Evolutionary conservation across 2,113 vertebrate species (phyloP), one percentile per base, ranked within the genome.

Genomic region (Lonchura striata): DNA sequence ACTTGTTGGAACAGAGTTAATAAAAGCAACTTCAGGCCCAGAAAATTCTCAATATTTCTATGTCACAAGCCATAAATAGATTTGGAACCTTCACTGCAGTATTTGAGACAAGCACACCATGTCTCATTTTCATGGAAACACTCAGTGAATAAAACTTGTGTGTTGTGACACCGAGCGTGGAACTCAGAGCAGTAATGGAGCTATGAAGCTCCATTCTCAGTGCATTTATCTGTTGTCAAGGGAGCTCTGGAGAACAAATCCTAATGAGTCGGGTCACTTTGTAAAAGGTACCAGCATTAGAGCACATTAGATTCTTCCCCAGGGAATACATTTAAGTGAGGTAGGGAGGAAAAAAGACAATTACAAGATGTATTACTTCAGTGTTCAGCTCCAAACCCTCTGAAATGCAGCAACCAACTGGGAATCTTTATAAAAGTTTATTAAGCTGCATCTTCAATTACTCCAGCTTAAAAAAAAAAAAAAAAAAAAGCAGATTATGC

Each of bases 371-470:
- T 81, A 97, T 94, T 94, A 71, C 50, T 94, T 90, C 68, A 76
- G 80, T 37, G 94, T 91, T 96, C 85, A 90, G 60, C 89, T 77
- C 92, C 68, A 95, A 95, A 95, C 69, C 90, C 84, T 57, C 83
- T 47, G 84, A 90, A 96, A 97, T 0, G 11, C 91, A 92, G 70
- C 64, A 95, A 95, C 86, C 86, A 94, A 96, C 78, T 85, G 94
- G 91, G 97, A 97, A 94, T 88, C 88, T 97, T 96, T 95, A 95
- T 89, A 90, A 94, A 95, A 95, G 95, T 97, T 97, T 97, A 97
- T 97, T 97, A 97, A 97, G 96, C 90, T 39, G 54, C 92, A 83
- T 92, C 96, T 96, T 97, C 95, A 96, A 94, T 97, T 97, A 97
- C 70, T 83, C 52, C 14, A 92, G 60, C 1, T 86, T 20, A 39